These are phyloP conservation scores for Otis tarda DNA, from an alignment of 2,113 vertebrate genomes.

Conservation along the genomic window DNA sequence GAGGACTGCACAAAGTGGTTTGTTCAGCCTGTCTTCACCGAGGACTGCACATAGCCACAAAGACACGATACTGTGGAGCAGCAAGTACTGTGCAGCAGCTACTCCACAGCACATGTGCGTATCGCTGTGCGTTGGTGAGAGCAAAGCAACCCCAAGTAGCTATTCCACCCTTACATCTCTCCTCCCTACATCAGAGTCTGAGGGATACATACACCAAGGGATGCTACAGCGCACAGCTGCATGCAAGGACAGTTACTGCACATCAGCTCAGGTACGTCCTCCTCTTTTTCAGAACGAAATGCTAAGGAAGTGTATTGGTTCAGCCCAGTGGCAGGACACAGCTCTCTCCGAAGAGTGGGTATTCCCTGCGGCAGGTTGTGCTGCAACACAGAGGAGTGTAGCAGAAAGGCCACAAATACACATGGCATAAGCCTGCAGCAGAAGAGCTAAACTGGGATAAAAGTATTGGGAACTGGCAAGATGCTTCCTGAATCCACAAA, in stretches of 20 bases:
- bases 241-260: not conserved
- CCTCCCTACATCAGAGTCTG: not conserved
- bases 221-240: not conserved
- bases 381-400: fast-evolving
- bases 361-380: fast-evolving
- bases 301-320: not conserved
- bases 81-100: not conserved
- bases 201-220: fast-evolving
- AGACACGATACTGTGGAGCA: not conserved
- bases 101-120: fast-evolving
- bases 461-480: not conserved
- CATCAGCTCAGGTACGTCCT: not conserved
- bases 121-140: fast-evolving
- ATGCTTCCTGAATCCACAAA: not conserved
- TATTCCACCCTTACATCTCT: not conserved
- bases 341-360: not conserved
- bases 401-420: not conserved
- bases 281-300: fast-evolving
- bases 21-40: not conserved
- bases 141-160: not conserved
- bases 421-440: not conserved
- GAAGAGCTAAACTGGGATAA: not conserved
- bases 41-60: not conserved
- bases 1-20: not conserved
- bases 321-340: not conserved